Evolutionary conservation across 1,140 invertebrate species (phyloP).

Genomic region (Drosophila funebris): DNA sequence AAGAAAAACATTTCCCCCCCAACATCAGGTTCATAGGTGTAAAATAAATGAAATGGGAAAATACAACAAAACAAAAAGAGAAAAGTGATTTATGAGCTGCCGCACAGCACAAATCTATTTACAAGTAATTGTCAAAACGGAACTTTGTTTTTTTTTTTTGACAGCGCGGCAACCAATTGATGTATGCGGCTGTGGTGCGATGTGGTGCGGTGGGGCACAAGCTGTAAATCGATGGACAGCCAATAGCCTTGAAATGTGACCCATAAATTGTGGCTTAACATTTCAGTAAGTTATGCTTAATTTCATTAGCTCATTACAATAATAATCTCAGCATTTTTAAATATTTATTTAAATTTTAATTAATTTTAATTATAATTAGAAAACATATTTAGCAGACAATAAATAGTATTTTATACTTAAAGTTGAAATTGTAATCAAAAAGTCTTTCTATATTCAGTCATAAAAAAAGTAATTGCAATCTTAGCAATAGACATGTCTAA

Average conservation of each 20-base stretch:
- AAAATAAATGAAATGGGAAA: constrained; percentile 68
- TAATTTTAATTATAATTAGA: too few species aligned
- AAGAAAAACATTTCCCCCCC: background rate
- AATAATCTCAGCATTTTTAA: too few species aligned
- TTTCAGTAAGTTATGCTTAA: too few species aligned
- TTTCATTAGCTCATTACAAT: too few species aligned
- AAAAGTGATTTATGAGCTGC: constrained; percentile 45
- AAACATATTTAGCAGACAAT: too few species aligned
- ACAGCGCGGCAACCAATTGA: constrained; percentile 14
- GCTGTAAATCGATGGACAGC: constrained; percentile 11
- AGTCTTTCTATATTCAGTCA: too few species aligned
- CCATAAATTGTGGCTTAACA: constrained; percentile 15
- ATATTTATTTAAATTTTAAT: too few species aligned
- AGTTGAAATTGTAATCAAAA: too few species aligned
- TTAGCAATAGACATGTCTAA: too few species aligned
- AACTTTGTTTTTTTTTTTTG: constrained; percentile 16
- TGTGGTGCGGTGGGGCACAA: background rate
- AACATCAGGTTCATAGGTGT: constrained; percentile 44
- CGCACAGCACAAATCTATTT: constrained; percentile 51
- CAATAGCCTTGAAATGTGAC: constrained; percentile 25
- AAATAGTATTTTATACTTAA: too few species aligned
- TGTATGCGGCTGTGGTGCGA: background rate
- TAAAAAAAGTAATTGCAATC: too few species aligned
- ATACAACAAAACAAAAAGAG: constrained; percentile 25
- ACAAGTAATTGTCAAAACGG: constrained; percentile 60